A percentile compares a stretch with the other conserved stretches of the same genome.
Conservation (phyloP, 2,797 vertebrate genomes). For the Coluber constrictor region DNA sequence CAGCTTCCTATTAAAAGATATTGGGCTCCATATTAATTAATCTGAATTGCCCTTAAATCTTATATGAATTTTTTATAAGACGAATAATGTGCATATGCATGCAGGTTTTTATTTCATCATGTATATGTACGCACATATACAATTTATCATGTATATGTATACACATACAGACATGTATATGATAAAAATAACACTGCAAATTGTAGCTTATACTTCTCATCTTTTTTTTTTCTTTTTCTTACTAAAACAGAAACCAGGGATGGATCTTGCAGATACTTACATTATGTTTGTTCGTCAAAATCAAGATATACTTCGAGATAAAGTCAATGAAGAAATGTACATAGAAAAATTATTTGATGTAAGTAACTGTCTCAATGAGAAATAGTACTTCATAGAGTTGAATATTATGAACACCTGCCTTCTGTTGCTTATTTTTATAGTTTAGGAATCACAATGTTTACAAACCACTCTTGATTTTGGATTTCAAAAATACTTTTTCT, state of each 20-base stretch:
- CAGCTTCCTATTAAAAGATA: neutral
- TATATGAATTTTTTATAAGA: constrained; percentile 10
- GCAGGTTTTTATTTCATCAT: neutral
- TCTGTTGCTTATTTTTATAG: constrained; percentile 20
- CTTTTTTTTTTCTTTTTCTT: neutral
- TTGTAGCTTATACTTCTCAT: neutral
- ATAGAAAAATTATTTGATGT: constrained; percentile 92
- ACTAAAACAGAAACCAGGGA: constrained; percentile 85
- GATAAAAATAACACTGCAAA: neutral
- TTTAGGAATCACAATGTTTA: constrained; percentile 26
- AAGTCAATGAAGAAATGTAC: constrained; percentile 89
- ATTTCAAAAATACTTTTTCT: constrained; percentile 12
- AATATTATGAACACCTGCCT: constrained; percentile 27
- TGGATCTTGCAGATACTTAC: constrained; percentile 94
- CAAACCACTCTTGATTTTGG: constrained; percentile 36
- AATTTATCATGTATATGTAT: neutral
- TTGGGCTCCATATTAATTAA: constrained; percentile 13
- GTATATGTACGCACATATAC: neutral
- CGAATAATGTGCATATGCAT: neutral
- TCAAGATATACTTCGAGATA: constrained; percentile 91
- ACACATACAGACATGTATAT: neutral
- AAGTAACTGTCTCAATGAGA: constrained; percentile 71
- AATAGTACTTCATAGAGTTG: neutral
- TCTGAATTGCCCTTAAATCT: neutral
- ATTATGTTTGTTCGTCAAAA: constrained; percentile 94